Evolutionary conservation across 1,140 invertebrate genomes (phyloP), one percentile per base, ranked within the genome.

Genomic region (Phenacoccus solenopsis): DNA sequence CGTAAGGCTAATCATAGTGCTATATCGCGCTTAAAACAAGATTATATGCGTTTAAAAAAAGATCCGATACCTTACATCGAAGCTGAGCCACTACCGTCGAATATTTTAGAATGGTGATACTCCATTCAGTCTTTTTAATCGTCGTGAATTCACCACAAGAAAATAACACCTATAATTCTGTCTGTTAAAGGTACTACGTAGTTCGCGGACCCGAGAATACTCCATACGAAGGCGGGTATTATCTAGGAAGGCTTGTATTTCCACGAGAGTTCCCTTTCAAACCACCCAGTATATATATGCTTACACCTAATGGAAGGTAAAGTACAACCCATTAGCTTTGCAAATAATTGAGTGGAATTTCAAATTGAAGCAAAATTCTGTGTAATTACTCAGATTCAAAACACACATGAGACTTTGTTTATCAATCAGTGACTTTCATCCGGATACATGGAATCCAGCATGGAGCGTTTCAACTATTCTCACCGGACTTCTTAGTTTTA

Each of bases 231-330:
- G 93, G 94, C 70, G 96, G 96, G 38, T 90, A 90, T 77, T 99
- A 98, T 79, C 94, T 98, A 82, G 97, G 97, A 25, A 98, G 97
- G 80, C 81, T 99, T 70, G 84, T 96, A 70, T 99, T 99, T 82
- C 96, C 97, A 2, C 82, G 88, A 73, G 95, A 99, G 77, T 99
- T 96, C 82, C 97, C 97, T 4, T 99, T 98, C 77, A 96, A n/a
- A 79, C 96, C 97, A 35, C 97, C 97, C 20, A 92, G 93, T 73
- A 97, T 99, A 77, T 98, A 94, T 76, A 98, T 99, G 94, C 88
- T 94, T 20, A 99, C 97, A 13, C 97, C 97, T 13, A 98, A 94
- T 80, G 97, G 97, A 70, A 84, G 88, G 75, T 88, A 76, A 80
- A 3, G n/a, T n/a, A n/a, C n/a, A n/a, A n/a, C n/a, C n/a, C n/a